A percentile compares a stretch with the other conserved stretches of the same genome.
phyloP scores from a whole-genome alignment of 2,888 invertebrate species.

The Sarcophaga variegata region DNA sequence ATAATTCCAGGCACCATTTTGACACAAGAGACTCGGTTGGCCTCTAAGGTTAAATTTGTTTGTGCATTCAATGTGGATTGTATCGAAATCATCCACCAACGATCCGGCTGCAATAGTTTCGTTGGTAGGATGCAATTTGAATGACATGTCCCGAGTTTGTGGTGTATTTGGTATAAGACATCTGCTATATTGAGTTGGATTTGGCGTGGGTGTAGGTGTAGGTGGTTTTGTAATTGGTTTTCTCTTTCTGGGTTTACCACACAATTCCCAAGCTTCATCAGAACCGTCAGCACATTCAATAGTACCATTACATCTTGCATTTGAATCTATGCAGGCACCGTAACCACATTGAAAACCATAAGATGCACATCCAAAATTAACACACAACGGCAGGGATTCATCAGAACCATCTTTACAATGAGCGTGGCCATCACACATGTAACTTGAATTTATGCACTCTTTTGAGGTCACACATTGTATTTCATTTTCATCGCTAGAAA shows the following conservation, averaged over 20 bases:
- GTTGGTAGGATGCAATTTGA: conserved; percentile 51
- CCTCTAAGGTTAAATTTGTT: conserved; percentile 5
- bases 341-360: conserved; percentile 81
- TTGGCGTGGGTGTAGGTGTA: conserved; percentile 6
- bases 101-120: conserved; percentile 22
- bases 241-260: conserved; percentile 21
- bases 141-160: background rate
- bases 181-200: background rate
- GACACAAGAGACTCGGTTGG: conserved; percentile 21
- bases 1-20: conserved; percentile 71
- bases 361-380: conserved; percentile 80
- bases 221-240: background rate
- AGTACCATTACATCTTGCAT: conserved; percentile 80
- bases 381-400: conserved; percentile 74
- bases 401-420: conserved; percentile 78
- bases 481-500: conserved; percentile 37
- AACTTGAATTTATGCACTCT: conserved; percentile 73
- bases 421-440: conserved; percentile 74
- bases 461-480: conserved; percentile 73
- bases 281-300: conserved; percentile 73
- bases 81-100: conserved; percentile 24
- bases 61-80: conserved; percentile 43
- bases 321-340: conserved; percentile 69
- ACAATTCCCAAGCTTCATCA: conserved; percentile 73
- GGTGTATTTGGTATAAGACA: conserved; percentile 46